These are phyloP conservation scores for Uropetala carovei DNA, from an alignment of 2,888 invertebrate species.

Conservation along the genomic window DNA sequence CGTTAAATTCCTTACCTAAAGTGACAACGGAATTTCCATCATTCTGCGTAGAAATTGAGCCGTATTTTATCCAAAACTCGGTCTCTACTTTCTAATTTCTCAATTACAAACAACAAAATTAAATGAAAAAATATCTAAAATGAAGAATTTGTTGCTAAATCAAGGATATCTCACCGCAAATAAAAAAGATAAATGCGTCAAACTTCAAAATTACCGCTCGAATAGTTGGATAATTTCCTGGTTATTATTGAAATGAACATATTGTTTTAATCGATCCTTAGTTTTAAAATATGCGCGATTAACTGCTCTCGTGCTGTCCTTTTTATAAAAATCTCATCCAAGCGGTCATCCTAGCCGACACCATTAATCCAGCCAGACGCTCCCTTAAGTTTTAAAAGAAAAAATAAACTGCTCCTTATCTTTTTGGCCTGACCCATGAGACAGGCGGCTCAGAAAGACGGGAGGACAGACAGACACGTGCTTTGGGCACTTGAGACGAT, in stretches of 20 bases:
- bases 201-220: neutral
- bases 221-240: neutral
- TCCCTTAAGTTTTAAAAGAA: neutral
- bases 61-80: neutral
- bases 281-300: no score
- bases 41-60: neutral
- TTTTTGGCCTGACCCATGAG: neutral
- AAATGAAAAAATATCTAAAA: neutral
- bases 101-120: neutral
- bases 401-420: neutral
- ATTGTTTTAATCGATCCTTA: neutral
- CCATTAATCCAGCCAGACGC: no score
- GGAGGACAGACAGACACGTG: constrained; percentile 27
- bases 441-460: neutral
- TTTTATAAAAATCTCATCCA: no score
- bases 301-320: no score
- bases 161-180: neutral
- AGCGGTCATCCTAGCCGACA: no score
- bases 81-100: neutral
- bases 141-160: neutral
- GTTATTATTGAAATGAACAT: neutral
- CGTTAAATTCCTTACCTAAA: neutral
- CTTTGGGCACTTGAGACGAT: constrained; percentile 17
- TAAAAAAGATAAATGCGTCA: no score
- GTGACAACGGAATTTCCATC: neutral